phyloP scores from a whole-genome alignment of 2,888 invertebrate genomes.

The Steinernema carpocapsae region DNA sequence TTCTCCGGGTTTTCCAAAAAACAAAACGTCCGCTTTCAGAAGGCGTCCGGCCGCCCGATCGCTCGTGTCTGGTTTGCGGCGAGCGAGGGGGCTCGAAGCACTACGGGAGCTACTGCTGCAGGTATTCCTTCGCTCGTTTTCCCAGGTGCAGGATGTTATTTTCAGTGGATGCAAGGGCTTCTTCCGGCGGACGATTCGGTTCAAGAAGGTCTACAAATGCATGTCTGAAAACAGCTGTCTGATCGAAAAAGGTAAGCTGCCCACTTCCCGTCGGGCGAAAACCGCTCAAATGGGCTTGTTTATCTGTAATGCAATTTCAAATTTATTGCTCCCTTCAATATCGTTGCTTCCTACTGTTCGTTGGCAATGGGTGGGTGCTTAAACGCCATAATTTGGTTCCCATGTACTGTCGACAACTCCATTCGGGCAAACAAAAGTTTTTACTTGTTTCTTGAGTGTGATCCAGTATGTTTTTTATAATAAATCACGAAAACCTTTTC shows the following conservation, averaged over 20 bases:
- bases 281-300: conserved; percentile 25
- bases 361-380: no score
- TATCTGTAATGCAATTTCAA: no score
- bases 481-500: no score
- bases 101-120: conserved; percentile 38
- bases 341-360: no score
- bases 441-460: no score
- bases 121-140: conserved; percentile 25
- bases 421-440: no score
- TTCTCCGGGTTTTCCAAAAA: not conserved
- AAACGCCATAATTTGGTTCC: no score
- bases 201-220: conserved; percentile 38
- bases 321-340: no score
- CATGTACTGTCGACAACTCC: no score
- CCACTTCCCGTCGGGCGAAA: not conserved
- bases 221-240: conserved; percentile 29
- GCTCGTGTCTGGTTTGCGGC: conserved; percentile 36
- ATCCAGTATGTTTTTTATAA: no score
- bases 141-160: not conserved
- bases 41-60: no score
- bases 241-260: conserved; percentile 34
- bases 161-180: conserved; percentile 39
- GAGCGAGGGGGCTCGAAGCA: conserved; percentile 36
- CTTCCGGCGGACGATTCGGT: conserved; percentile 38
- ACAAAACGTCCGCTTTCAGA: no score